Base-by-base conservation (phyloP, 2,113 vertebrate species). In the Festucalex cinctus region DNA sequence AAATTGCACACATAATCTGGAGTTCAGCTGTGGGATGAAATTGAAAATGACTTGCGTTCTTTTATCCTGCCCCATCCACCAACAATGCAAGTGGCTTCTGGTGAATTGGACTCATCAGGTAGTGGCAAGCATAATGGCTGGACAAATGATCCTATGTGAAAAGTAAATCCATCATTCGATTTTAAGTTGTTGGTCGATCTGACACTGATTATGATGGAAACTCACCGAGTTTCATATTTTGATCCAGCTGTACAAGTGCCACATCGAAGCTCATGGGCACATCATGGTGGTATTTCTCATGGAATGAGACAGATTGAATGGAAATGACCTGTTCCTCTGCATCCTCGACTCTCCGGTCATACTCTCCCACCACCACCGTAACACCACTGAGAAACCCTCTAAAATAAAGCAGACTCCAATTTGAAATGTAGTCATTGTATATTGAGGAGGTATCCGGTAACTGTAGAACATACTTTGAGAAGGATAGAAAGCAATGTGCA, bases 181-280 rank as follows among this genome's bases (percentile, higher is more conserved):
- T 14, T 44, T 20, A 19, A n/a, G n/a, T n/a, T n/a, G 46, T 49
- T 20, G 17, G 17, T 49, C 46, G 20, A 49, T 20, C 46, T 20
- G 46, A 20, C 46, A 17, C 8, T 49, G 19, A 49, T 6, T 17
- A 12, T 1, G 65, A 43, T 16, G 66, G 65, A 66, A 76, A 74
- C 85, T 90, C 94, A 92, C 94, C 93, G 81, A 95, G 92, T 65
- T 9, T 85, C 67, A 97, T 92, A 65, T 20, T 19, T 54, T 85
- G 89, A 37, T 89, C 78, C 81, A 95, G 75, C 76, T 93, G 91
- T 73, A 97, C 60, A 65, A 96, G 87, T 54, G 94, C 93, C 1
- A 95, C 83, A 53, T 94, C 96, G 49, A 93, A 94, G 78, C 88
- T 91, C 92, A 94, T 92, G 0, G 94, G 94, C 51, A 77, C 87